Conservation (phyloP, 2,797 vertebrate species). For the Pseudochromis fuscus region DNA sequence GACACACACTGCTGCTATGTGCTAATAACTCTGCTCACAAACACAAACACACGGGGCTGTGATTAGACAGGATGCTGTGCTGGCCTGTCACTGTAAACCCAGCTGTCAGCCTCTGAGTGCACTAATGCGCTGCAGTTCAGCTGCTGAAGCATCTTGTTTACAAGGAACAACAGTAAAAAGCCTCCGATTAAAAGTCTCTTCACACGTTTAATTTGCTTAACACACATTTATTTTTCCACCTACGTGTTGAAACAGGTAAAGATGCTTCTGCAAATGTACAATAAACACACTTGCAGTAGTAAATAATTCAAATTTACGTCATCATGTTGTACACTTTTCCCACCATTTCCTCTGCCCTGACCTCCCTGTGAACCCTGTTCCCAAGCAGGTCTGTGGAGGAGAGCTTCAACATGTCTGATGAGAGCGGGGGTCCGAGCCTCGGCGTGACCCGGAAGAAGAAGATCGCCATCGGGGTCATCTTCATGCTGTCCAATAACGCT, state of each 20-base stretch:
- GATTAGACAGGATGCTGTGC: slow-evolving; percentile 51
- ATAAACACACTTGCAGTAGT: too few species aligned
- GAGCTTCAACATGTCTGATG: slow-evolving; percentile 99
- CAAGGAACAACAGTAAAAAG: slow-evolving; percentile 18
- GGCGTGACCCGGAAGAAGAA: slow-evolving; percentile 96
- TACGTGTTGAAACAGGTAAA: not conserved
- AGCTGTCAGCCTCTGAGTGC: slow-evolving; percentile 47
- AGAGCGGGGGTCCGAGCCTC: slow-evolving; percentile 90
- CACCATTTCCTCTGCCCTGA: not conserved
- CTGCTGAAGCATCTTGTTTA: slow-evolving; percentile 49
- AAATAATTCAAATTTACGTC: too few species aligned
- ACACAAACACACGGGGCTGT: slow-evolving; percentile 11
- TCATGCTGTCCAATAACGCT: slow-evolving; percentile 91
- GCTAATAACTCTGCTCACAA: slow-evolving; percentile 13
- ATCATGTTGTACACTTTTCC: not conserved
- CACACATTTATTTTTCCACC: not conserved
- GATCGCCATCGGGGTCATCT: slow-evolving; percentile 98
- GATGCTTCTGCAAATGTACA: not conserved
- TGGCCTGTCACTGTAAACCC: slow-evolving; percentile 49
- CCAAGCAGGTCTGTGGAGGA: slow-evolving; percentile 94
- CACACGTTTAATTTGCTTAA: too few species aligned
- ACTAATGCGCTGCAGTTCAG: slow-evolving; percentile 35
- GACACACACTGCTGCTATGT: slow-evolving; percentile 50
- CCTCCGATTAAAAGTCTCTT: not conserved
- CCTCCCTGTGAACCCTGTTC: not conserved